A percentile compares a stretch with the other conserved stretches of the same genome.
Conservation (phyloP, 2,113 vertebrate species). For the Beaufortia kweichowensis region DNA sequence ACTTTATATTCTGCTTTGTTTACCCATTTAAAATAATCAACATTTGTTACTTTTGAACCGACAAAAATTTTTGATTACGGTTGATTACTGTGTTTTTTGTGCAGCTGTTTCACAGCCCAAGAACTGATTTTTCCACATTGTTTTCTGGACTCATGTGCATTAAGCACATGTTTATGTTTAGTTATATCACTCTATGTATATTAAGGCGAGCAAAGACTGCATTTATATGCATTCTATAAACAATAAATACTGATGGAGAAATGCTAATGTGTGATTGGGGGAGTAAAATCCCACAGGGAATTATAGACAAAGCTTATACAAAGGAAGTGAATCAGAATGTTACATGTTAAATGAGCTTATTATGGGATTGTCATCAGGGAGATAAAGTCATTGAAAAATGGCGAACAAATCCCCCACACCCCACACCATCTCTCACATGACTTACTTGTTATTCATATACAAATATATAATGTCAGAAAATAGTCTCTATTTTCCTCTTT, state of each 20-base stretch:
- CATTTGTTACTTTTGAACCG: too few species aligned
- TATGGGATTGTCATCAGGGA: slow-evolving; percentile 45
- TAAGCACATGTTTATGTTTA: not conserved
- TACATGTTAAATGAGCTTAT: slow-evolving; percentile 50
- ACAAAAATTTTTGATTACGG: too few species aligned
- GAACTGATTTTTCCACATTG: not conserved
- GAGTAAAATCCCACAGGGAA: slow-evolving; percentile 18
- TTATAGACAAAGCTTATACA: not conserved
- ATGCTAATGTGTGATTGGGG: slow-evolving; percentile 9
- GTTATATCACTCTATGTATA: not conserved
- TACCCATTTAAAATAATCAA: too few species aligned
- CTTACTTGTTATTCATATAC: slow-evolving; percentile 1
- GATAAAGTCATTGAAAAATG: slow-evolving; percentile 32
- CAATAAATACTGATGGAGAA: slow-evolving; percentile 7
- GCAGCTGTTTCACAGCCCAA: not conserved
- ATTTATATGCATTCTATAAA: not conserved
- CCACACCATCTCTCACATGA: not conserved
- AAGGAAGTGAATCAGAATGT: slow-evolving; percentile 34
- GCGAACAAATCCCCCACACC: not conserved
- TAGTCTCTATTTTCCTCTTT: not conserved
- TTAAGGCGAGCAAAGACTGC: slow-evolving; percentile 11
- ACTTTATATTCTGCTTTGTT: too few species aligned
- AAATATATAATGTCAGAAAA: not conserved
- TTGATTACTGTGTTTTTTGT: too few species aligned
- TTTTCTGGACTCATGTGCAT: not conserved